A percentile compares a stretch with the other conserved stretches of the same genome.
Evolutionary conservation across 2,797 vertebrate genomes (phyloP).

Genomic region (Alfaro cultratus): DNA sequence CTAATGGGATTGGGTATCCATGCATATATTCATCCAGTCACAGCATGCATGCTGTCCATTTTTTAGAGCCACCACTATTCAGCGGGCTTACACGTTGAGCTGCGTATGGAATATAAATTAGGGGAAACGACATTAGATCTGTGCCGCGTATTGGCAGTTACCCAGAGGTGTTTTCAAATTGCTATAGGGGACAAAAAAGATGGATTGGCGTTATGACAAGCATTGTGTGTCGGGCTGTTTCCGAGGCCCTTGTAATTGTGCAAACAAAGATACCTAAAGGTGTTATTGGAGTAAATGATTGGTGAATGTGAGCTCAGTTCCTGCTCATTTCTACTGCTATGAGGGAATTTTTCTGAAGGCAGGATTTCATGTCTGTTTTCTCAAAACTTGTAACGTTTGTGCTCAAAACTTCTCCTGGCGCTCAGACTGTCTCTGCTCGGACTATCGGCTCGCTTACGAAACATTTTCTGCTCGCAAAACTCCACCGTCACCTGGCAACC

Average conservation of each 20-base stretch:
- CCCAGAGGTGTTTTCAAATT: constrained; percentile 15
- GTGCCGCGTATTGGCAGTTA: constrained; percentile 10
- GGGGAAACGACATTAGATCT: constrained; percentile 12
- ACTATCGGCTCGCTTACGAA: too few relatives aligned
- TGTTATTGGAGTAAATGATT: not conserved
- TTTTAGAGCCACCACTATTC: constrained; percentile 13
- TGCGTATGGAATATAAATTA: constrained; percentile 15
- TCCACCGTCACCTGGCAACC: too few relatives aligned
- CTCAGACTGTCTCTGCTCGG: too few relatives aligned
- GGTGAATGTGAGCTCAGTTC: not conserved
- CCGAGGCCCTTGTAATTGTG: constrained; percentile 2
- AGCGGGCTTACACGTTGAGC: not conserved
- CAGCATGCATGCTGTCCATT: constrained; percentile 20
- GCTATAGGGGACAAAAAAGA: not conserved
- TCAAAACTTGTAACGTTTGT: too few relatives aligned
- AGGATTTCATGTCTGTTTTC: too few relatives aligned
- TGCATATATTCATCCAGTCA: constrained; percentile 27
- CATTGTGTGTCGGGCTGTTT: not conserved
- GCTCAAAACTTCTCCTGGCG: too few relatives aligned
- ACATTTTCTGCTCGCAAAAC: too few relatives aligned
- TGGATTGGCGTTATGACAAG: constrained; percentile 6
- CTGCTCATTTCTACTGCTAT: not conserved
- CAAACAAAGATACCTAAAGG: not conserved
- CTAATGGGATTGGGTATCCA: constrained; percentile 18
- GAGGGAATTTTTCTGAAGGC: too few relatives aligned